Base-by-base conservation (phyloP, 2,797 vertebrate species). In the Kryptopterus vitreolus region DNA sequence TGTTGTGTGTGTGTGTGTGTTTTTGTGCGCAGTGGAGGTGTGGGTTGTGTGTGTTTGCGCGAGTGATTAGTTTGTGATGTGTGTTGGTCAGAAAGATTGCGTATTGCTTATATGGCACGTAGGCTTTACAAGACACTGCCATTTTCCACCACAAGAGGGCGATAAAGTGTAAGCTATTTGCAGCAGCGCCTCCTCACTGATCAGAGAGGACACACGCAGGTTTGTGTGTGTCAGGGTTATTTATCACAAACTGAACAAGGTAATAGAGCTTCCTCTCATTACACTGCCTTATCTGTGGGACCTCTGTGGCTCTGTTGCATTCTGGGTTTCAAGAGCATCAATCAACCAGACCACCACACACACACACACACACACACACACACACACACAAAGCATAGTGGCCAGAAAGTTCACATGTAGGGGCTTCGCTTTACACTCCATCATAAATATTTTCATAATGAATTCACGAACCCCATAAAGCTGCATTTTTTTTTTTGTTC, bases 281-380 rank as follows among this genome's bases (percentile, higher is more conserved):
- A 69, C 24, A 33, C 43, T 75, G 53, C 62, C 85, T 91, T 92
- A 91, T 93, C 92, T 88, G 81, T 82, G 90, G 88, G 89, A 89
- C 90, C 90, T 85, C 85, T 86, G 84, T 87, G 89, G 38, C 69
- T 78, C 77, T 89, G 88, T 86, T 89, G 87, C 87, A 87, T 77
- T 89, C 86, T 84, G 88, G 87, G 83, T 85, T 90, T 85, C 89
- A 85, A 89, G 88, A 87, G 89, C 79, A 81, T 81, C 79, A 90
- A 92, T 93, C 90, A 80, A 92, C 89, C 91, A 91, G 85, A 52
- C 50, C 88, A 89, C 53, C 72, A 46, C 57, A 84, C 78, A 62
- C 69, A 75, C 62, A 79, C 71, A 65, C 80, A 82, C 86, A 81
- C 77, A 71, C 87, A 76, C 82, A 71, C 78, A 77, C 82, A 57